phyloP scores from a whole-genome alignment of 2,797 vertebrate species.

The Leptodactylus fallax region DNA sequence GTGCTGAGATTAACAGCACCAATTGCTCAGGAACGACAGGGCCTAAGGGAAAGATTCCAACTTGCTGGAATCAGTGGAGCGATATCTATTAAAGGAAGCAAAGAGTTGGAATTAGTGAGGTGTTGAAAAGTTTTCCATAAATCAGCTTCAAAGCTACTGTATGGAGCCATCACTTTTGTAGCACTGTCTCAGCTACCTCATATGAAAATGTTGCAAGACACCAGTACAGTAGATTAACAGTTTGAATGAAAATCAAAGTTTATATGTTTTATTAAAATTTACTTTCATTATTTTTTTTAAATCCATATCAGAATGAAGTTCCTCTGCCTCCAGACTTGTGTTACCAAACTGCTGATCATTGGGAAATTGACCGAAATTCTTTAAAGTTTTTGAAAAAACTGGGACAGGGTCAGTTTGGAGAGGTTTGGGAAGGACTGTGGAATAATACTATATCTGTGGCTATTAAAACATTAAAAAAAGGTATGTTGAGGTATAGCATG shows the following conservation, averaged over 20 bases:
- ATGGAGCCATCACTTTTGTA: neutral
- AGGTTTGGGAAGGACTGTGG: constrained; percentile 93
- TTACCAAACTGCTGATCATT: constrained; percentile 92
- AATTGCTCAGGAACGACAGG: no score
- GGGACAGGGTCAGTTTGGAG: constrained; percentile 93
- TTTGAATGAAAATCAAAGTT: neutral
- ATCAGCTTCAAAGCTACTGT: no score
- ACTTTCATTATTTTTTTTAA: constrained; percentile 54
- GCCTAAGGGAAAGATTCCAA: no score
- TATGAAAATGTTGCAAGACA: neutral
- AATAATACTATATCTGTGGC: constrained; percentile 89
- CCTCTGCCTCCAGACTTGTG: constrained; percentile 83
- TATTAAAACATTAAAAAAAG: constrained; percentile 93
- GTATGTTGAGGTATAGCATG: constrained; percentile 71
- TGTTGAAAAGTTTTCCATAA: no score
- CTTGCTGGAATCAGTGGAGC: no score
- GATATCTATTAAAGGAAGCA: no score
- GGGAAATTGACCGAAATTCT: constrained; percentile 91
- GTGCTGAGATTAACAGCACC: no score
- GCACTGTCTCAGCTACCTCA: neutral
- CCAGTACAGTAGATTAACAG: neutral
- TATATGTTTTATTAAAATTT: neutral
- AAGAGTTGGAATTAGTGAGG: no score
- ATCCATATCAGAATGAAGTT: constrained; percentile 68
- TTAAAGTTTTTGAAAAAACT: constrained; percentile 83